These are phyloP conservation scores for Ophion ellenae DNA, from an alignment of 2,888 invertebrate species.

Conservation along the genomic window DNA sequence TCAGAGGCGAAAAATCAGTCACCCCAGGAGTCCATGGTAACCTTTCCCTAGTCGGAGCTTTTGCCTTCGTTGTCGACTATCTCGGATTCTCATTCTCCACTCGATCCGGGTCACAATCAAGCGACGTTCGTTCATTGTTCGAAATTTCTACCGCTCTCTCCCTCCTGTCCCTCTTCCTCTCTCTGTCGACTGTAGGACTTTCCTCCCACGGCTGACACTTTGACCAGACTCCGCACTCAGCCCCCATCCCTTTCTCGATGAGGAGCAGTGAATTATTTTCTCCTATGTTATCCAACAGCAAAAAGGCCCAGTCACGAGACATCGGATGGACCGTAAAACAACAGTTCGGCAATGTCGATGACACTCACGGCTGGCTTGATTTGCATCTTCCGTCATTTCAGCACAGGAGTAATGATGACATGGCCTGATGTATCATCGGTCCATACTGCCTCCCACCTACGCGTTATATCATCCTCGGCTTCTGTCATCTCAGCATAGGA, in stretches of 20 bases:
- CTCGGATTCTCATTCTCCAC: slow-evolving; percentile 52
- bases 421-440: neutral
- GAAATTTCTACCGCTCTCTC: slow-evolving; percentile 41
- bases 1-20: slow-evolving; percentile 81
- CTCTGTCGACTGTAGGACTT: slow-evolving; percentile 65
- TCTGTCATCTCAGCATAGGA: too few species aligned
- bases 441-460: neutral
- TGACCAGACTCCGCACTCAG: slow-evolving; percentile 40
- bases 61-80: slow-evolving; percentile 29
- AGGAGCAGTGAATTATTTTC: slow-evolving; percentile 50
- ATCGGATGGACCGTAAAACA: slow-evolving; percentile 13
- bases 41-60: slow-evolving; percentile 32
- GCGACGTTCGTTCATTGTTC: slow-evolving; percentile 74
- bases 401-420: neutral
- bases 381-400: neutral
- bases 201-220: slow-evolving; percentile 67
- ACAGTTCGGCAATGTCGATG: slow-evolving; percentile 18
- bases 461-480: too few species aligned
- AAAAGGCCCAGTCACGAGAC: slow-evolving; percentile 28
- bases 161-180: slow-evolving; percentile 4
- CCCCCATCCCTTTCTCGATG: neutral
- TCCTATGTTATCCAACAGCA: slow-evolving; percentile 22
- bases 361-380: slow-evolving; percentile 17
- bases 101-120: slow-evolving; percentile 74
- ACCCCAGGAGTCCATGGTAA: slow-evolving; percentile 66